These are phyloP conservation scores for Botia kubotai DNA, from an alignment of 2,797 vertebrate genomes.

Conservation along the genomic window DNA sequence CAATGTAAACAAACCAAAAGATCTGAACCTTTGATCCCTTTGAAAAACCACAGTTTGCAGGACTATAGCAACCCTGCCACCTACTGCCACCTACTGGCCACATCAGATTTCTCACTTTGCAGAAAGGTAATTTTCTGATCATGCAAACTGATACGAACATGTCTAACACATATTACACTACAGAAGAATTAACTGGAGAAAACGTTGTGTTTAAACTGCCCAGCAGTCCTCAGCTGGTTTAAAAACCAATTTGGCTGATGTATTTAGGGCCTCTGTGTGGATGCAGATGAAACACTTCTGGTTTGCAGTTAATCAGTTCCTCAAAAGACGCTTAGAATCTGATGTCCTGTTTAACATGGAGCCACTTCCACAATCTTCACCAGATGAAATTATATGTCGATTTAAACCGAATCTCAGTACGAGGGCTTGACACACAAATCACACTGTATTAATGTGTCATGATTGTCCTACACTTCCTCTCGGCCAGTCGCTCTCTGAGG, in stretches of 20 bases:
- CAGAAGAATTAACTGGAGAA: not conserved
- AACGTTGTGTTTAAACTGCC: slow-evolving; percentile 1
- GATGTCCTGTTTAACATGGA: slow-evolving; percentile 63
- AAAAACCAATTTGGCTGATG: slow-evolving; percentile 26
- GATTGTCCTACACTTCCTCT: slow-evolving; percentile 63
- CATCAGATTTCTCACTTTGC: not conserved
- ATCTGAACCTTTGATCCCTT: not conserved
- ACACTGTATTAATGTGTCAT: slow-evolving; percentile 79
- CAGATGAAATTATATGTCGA: slow-evolving; percentile 75
- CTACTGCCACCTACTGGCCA: slow-evolving; percentile 57
- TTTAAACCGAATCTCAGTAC: slow-evolving; percentile 73
- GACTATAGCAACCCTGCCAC: slow-evolving; percentile 41
- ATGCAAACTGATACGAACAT: not conserved
- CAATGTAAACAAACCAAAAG: no score
- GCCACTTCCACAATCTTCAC: slow-evolving; percentile 54
- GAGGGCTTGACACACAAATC: slow-evolving; percentile 67
- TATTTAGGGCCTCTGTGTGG: not conserved
- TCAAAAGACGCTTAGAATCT: slow-evolving; percentile 63
- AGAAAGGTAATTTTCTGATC: not conserved
- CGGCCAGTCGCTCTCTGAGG: slow-evolving; percentile 66
- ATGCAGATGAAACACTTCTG: slow-evolving; percentile 6
- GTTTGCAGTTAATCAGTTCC: slow-evolving; percentile 63
- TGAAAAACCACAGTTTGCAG: not conserved
- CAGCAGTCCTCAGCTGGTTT: not conserved
- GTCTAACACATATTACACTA: not conserved